Percentiles rank a stretch among this genome's conserved stretches.
phyloP scores from a whole-genome alignment of 2,888 invertebrate genomes.

The Zaprionus bogoriensis region DNA sequence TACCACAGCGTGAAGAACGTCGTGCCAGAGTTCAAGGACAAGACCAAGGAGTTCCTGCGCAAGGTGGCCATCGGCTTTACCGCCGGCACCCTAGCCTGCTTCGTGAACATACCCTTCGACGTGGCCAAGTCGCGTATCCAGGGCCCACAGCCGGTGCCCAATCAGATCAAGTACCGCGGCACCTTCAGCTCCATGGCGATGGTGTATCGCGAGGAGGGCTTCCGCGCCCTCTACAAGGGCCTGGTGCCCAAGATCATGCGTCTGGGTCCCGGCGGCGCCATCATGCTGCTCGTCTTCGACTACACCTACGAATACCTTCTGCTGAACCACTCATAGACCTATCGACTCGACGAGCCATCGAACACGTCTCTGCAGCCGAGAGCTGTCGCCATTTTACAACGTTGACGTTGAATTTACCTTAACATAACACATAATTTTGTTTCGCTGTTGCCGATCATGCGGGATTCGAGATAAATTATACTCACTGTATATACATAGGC shows the following conservation, averaged over 20 bases:
- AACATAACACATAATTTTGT: neutral
- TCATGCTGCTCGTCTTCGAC: slow-evolving; percentile 96
- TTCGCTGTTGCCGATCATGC: neutral
- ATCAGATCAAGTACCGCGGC: slow-evolving; percentile 89
- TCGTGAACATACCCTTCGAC: slow-evolving; percentile 96
- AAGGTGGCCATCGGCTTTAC: slow-evolving; percentile 93
- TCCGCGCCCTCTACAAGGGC: slow-evolving; percentile 95
- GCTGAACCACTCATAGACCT: slow-evolving; percentile 28
- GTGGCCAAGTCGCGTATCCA: slow-evolving; percentile 98
- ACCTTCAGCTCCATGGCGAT: slow-evolving; percentile 89
- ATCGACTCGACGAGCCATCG: no score
- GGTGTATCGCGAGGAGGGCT: slow-evolving; percentile 94
- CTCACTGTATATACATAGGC: neutral
- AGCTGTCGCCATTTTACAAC: no score
- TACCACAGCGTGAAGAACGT: slow-evolving; percentile 94
- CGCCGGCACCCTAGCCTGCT: slow-evolving; percentile 93
- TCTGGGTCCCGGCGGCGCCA: slow-evolving; percentile 96
- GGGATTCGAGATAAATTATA: neutral
- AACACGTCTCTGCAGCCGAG: no score
- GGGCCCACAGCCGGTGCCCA: slow-evolving; percentile 91
- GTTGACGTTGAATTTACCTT: no score
- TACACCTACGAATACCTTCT: slow-evolving; percentile 89
- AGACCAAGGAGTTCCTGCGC: slow-evolving; percentile 87
- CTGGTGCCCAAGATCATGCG: slow-evolving; percentile 94
- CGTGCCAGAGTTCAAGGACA: slow-evolving; percentile 87